Evolutionary conservation across 2,113 vertebrate genomes (phyloP).

Genomic region (Neotoma lepida): DNA sequence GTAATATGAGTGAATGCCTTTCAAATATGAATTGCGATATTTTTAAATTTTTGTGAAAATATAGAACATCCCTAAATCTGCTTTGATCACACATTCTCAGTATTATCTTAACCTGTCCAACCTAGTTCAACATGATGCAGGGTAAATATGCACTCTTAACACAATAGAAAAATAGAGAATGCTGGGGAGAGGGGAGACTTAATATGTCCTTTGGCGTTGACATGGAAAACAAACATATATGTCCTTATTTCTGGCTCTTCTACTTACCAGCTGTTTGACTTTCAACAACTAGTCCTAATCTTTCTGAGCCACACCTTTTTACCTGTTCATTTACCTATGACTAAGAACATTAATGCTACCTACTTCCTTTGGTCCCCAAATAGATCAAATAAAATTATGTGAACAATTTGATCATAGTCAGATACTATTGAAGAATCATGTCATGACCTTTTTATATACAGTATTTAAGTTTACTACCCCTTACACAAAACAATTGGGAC

Average conservation of each 20-base stretch:
- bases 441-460: neutral
- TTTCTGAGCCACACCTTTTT: neutral
- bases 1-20: neutral
- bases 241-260: neutral
- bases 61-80: neutral
- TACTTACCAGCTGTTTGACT: neutral
- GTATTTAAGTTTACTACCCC: neutral
- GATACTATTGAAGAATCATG: neutral
- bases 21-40: neutral
- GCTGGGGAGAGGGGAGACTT: neutral
- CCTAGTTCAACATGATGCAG: neutral
- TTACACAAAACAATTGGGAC: neutral
- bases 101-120: neutral
- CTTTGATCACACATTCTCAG: neutral
- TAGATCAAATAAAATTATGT: neutral
- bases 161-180: neutral
- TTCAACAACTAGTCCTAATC: neutral
- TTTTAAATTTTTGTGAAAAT: neutral
- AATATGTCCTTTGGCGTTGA: neutral
- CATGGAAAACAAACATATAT: neutral
- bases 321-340: neutral
- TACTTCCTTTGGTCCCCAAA: neutral
- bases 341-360: neutral
- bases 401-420: conserved; percentile 11
- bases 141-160: neutral